phyloP scores from a whole-genome alignment of 2,888 invertebrate genomes.

The Diarsia mendica region DNA sequence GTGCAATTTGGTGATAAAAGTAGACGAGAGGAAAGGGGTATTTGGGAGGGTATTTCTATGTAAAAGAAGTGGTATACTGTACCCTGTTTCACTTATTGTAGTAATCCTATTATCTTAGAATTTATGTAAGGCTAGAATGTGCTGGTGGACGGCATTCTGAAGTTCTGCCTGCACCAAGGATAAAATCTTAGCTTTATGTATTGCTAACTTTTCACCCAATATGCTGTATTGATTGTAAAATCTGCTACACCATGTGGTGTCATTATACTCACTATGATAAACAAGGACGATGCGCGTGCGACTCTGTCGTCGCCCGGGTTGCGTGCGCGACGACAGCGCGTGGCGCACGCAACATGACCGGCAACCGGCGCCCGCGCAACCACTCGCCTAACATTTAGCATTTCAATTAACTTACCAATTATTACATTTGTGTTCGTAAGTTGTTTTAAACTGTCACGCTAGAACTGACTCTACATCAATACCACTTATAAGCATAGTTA shows the following conservation, averaged over 20 bases:
- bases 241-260: neutral
- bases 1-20: neutral
- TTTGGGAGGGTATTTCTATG: neutral
- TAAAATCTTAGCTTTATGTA: too few relatives aligned
- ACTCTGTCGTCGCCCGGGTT: slow-evolving; percentile 11
- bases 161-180: too few relatives aligned
- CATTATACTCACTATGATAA: neutral
- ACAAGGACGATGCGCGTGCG: slow-evolving; percentile 24
- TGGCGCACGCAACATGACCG: slow-evolving; percentile 35
- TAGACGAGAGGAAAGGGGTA: neutral
- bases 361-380: slow-evolving; percentile 5
- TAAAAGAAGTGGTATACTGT: neutral
- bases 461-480: neutral
- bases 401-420: slow-evolving; percentile 11
- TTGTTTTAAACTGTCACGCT: neutral
- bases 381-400: slow-evolving; percentile 14
- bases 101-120: neutral
- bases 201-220: neutral
- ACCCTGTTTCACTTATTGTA: neutral
- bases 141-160: neutral
- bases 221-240: neutral
- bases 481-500: too few relatives aligned
- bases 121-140: neutral
- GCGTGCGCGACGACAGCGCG: slow-evolving; percentile 38
- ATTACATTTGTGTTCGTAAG: neutral